Base-by-base conservation (phyloP, 2,113 vertebrate genomes). In the Noctilio leporinus region DNA sequence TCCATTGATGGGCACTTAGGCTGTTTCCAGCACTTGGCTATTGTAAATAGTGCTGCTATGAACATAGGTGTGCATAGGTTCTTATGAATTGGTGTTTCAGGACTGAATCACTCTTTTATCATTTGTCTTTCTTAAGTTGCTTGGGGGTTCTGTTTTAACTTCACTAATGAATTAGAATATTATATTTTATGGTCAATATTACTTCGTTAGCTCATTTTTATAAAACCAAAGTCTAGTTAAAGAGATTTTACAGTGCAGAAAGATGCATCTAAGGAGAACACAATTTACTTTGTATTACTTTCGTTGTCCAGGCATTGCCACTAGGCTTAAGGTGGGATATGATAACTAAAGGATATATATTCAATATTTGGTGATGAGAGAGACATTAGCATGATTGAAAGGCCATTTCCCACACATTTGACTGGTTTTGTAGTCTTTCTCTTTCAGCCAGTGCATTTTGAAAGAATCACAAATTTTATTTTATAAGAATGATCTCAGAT, bases 301-400 rank as follows among this genome's bases (percentile, higher is more conserved):
- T 93, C 77, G 59, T 95, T 53, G 35, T 33, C 19, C 0, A 81
- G 20, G 6, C 49, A 69, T 83, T 78, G 47, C 24, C 28, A n/a
- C n/a, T n/a, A 77, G 62, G 12, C 17, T 62, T 38, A 75, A 64
- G 45, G 24, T 80, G 35, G 40, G 15, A 78, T 12, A 14, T 0
- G 20, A 35, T 67, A 62, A 67, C 64, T 40, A 19, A 91, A 72
- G 72, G 78, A 97, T 92, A 95, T 67, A 45, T 87, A 88, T 96
- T 96, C 95, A 95, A 91, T 73, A 96, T 75, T 33, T 81, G 65
- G 91, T 96, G 86, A 95, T 92, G 81, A 94, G 51, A 96, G 49
- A 95, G 62, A 78, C 96, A 94, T 97, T 97, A 97, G 65, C 88
- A 85, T 93, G 96, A 97, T 43, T 88, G 75, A 97, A 96, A 96